phyloP scores from a whole-genome alignment of 2,888 invertebrate genomes.

The Congeria kusceri region DNA sequence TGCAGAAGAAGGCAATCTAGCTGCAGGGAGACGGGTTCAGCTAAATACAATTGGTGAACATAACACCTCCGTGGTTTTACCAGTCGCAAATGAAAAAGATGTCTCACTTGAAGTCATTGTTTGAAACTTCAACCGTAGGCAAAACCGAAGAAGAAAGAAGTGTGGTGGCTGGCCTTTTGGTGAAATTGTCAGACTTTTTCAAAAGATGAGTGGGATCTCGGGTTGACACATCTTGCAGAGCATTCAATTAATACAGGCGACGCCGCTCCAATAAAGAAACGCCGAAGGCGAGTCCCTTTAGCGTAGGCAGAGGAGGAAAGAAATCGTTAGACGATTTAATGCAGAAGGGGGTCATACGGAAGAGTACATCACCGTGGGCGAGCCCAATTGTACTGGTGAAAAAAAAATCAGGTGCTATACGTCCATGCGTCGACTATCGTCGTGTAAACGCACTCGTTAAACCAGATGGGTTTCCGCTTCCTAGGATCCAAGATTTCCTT shows the following conservation, averaged over 20 bases:
- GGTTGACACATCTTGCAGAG: constrained; percentile 35
- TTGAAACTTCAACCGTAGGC: not conserved
- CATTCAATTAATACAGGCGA: constrained; percentile 44
- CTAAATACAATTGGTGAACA: too few relatives aligned
- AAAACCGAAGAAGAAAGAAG: constrained; percentile 10
- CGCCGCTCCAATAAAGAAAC: constrained; percentile 43
- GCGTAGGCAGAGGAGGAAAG: constrained; percentile 51
- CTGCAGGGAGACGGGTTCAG: too few relatives aligned
- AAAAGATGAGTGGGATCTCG: constrained; percentile 46
- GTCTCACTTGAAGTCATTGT: too few relatives aligned
- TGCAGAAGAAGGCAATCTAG: too few relatives aligned
- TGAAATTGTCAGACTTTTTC: constrained; percentile 35
- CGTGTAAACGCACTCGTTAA: not conserved
- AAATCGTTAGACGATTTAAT: constrained; percentile 40
- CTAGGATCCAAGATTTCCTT: constrained; percentile 3
- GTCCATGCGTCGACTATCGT: constrained; percentile 47
- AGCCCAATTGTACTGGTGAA: constrained; percentile 28
- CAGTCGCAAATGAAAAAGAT: too few relatives aligned
- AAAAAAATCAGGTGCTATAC: constrained; percentile 14
- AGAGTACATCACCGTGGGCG: constrained; percentile 37
- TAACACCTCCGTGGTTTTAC: too few relatives aligned
- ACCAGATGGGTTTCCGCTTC: constrained; percentile 52
- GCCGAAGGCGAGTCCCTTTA: constrained; percentile 41
- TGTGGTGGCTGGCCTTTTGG: constrained; percentile 23
- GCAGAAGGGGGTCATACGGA: constrained; percentile 26